These are phyloP conservation scores for Ammodytes marinus DNA, from an alignment of 2,113 vertebrate genomes.

Conservation along the genomic window DNA sequence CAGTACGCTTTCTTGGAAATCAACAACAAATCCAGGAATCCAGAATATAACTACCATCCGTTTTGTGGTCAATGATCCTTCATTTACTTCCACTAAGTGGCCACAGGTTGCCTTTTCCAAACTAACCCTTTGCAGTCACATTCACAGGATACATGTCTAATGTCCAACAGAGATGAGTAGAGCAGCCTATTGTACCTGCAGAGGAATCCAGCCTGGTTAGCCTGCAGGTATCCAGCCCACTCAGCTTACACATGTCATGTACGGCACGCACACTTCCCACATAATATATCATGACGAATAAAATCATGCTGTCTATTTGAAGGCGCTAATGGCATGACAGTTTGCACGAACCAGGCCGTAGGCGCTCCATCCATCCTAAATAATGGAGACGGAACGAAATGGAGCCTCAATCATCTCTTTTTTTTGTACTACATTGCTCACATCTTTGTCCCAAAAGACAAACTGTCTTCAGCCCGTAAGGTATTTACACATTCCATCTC, in stretches of 20 bases:
- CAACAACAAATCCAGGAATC: neutral
- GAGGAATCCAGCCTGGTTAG: constrained; percentile 57
- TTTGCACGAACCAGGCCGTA: constrained; percentile 40
- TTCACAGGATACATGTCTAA: constrained; percentile 39
- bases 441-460: constrained; percentile 42
- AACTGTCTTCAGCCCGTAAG: constrained; percentile 27
- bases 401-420: constrained; percentile 9
- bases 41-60: neutral
- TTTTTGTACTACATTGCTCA: constrained; percentile 22
- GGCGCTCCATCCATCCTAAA: constrained; percentile 28
- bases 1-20: neutral
- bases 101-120: constrained; percentile 30
- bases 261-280: constrained; percentile 50
- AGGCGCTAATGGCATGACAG: constrained; percentile 39
- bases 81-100: constrained; percentile 23
- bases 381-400: constrained; percentile 4
- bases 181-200: constrained; percentile 61
- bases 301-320: constrained; percentile 38
- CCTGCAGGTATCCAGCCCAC: constrained; percentile 61
- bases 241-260: constrained; percentile 55
- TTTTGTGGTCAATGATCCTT: neutral
- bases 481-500: constrained; percentile 39
- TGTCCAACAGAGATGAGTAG: constrained; percentile 38
- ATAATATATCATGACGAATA: constrained; percentile 52
- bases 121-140: constrained; percentile 36